Evolutionary conservation across 2,113 vertebrate species (phyloP), one percentile per base, ranked within the genome.

Genomic region (Carassius auratus): DNA sequence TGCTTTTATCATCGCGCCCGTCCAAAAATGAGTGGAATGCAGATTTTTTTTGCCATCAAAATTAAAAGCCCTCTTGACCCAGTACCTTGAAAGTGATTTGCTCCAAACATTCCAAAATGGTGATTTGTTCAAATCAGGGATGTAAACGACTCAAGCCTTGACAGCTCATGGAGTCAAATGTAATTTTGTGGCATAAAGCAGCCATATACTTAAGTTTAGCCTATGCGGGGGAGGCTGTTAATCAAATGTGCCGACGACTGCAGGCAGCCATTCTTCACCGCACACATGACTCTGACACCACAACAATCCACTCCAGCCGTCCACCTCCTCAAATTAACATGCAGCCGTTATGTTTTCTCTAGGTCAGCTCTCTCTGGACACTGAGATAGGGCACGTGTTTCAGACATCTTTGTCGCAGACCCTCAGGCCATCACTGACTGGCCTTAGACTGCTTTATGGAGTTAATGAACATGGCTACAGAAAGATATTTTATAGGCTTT

Each of bases 131-230:
- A 38, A 88, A 87, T 83, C 62, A 87, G 78, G 86, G 68, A 84
- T 88, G 85, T 64, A 86, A 81, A 88, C 88, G 89, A 85, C 86
- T 86, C 90, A 89, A 87, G 88, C 85, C 81, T 88, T 59, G 87
- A 86, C 89, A 90, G 87, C 89, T 91, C 88, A 90, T 87, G 64
- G 88, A 90, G 90, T 89, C 19, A 87, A 89, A 89, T 88, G 88
- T 91, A 90, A 76, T 90, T 92, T 91, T 75, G 86, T 75, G 84
- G 83, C 86, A 84, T 88, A 62, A 86, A 90, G 88, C 85, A 87
- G 90, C 83, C 87, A 23, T 78, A 79, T 83, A 90, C 91, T 90
- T 87, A 90, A 89, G 87, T 84, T 89, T 86, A 89, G 71, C 84
- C 87, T 61, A 81, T 89, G 85, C 38, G 76, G 85, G 62, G 86